Base-by-base conservation (phyloP, 2,797 vertebrate genomes). In the Crocodylus rhombifer region DNA sequence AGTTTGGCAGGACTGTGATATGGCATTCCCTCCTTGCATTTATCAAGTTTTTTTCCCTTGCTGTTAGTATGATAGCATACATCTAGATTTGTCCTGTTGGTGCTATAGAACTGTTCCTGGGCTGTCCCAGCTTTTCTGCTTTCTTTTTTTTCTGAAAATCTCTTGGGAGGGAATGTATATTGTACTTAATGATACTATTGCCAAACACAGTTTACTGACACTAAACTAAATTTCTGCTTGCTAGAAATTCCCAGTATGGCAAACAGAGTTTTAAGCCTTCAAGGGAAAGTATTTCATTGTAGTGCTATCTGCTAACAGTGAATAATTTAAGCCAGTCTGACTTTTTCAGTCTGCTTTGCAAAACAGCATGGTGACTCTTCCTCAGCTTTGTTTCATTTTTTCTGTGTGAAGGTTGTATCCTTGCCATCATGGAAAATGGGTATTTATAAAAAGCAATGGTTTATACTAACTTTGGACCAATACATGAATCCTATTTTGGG, bases 1-100 rank as follows among this genome's bases (percentile, higher is more conserved):
- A 87, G 86, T 83, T 94, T 96, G 96, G 87, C 85, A 92, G 90
- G 76, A 58, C 62, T 67, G 60, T 42, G 86, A 57, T 71, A 60
- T 0, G 2, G 81, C 77, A 89, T 93, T 84, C 0, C 3, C 67
- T 88, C 75, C 14, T 4, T 71, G 60, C 36, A 11, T 14, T 82
- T 82, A 33, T 84, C 26, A 94, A n/a, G 33, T 33, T 18, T 36
- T 62, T 61, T 51, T 30, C 20, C 42, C 62, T 79, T 79, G 60
- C 33, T 62, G 71, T 77, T 79, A 82, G 33, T 51, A 84, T 17
- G 51, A 79, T 74, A 17, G 65, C 62, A 28, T 89, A 90, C 93
- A 95, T 91, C 65, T 65, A 20, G 80, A 42, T 79, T 77, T 13
- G 63, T 57, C 56, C 75, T 93, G 36, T 69, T 82, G 56, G 69